Evolutionary conservation across 2,888 invertebrate species (phyloP).

Genomic region (Andricus quercusramuli): DNA sequence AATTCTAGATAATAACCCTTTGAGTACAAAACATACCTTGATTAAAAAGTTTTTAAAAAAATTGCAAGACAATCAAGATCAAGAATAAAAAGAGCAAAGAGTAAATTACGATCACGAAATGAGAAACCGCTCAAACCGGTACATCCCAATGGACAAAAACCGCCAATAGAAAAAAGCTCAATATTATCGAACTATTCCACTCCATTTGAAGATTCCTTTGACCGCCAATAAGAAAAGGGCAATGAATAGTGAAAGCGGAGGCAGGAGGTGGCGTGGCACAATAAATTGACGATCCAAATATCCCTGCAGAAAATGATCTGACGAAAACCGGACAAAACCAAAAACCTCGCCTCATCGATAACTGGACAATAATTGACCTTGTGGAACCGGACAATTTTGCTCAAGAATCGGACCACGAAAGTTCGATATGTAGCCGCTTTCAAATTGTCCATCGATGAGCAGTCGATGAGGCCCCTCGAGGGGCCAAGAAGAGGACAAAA

Average conservation of each 20-base stretch:
- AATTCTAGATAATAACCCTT: too few species aligned
- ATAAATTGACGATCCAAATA: conserved; percentile 32
- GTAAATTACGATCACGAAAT: neutral
- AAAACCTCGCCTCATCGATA: conserved; percentile 2
- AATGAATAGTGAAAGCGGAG: conserved; percentile 25
- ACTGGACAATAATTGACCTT: neutral
- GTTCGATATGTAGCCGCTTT: neutral
- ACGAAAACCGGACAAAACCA: conserved; percentile 45
- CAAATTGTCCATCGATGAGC: conserved; percentile 26
- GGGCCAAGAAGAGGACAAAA: conserved; percentile 50
- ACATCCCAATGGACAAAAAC: conserved; percentile 12
- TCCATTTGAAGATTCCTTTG: conserved; percentile 33
- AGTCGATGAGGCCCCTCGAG: conserved; percentile 30
- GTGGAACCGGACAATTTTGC: neutral
- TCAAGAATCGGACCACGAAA: too few species aligned
- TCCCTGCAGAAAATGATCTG: conserved; percentile 5
- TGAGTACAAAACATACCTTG: too few species aligned
- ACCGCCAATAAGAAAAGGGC: conserved; percentile 14
- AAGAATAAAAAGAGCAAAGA: neutral
- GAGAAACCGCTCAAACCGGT: conserved; percentile 8
- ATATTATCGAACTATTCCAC: conserved; percentile 40
- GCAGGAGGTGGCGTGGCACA: conserved; percentile 35
- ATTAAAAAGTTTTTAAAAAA: neutral
- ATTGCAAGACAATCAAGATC: neutral
- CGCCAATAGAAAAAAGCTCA: conserved; percentile 44